Conservation (phyloP, 2,888 invertebrate genomes). For the Apocheima hispidaria region DNA sequence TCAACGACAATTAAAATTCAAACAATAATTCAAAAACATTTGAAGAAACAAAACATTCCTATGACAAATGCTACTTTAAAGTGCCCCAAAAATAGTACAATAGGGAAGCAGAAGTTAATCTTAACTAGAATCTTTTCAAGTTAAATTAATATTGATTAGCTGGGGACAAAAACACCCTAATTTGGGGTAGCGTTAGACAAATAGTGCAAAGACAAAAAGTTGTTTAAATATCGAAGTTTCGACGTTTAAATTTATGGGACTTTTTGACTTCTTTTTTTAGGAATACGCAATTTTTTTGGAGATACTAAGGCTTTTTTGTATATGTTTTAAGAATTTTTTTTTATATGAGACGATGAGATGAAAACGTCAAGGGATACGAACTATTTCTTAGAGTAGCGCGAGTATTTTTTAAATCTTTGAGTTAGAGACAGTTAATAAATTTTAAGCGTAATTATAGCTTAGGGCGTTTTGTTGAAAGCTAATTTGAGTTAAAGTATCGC, state of each 20-base stretch:
- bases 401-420: conserved; percentile 41
- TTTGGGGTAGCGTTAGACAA: conserved; percentile 53
- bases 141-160: conserved; percentile 62
- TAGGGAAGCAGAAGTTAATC: conserved; percentile 58
- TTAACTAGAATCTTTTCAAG: conserved; percentile 68
- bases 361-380: neutral
- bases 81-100: conserved; percentile 68
- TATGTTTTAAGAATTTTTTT: neutral
- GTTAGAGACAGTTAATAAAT: conserved; percentile 76
- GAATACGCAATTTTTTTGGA: conserved; percentile 11
- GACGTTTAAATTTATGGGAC: conserved; percentile 70
- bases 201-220: conserved; percentile 69
- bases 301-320: no score
- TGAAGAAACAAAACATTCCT: conserved; percentile 61
- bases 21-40: conserved; percentile 68
- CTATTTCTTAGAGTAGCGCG: conserved; percentile 1
- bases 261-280: conserved; percentile 52
- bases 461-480: conserved; percentile 79
- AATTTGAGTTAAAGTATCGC: conserved; percentile 68
- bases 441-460: conserved; percentile 74
- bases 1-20: conserved; percentile 62
- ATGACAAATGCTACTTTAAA: conserved; percentile 67
- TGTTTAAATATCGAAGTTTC: conserved; percentile 67
- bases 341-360: neutral
- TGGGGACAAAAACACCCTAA: conserved; percentile 60